Evolutionary conservation across 2,888 invertebrate genomes (phyloP).

Genomic region (Erebia aethiops): DNA sequence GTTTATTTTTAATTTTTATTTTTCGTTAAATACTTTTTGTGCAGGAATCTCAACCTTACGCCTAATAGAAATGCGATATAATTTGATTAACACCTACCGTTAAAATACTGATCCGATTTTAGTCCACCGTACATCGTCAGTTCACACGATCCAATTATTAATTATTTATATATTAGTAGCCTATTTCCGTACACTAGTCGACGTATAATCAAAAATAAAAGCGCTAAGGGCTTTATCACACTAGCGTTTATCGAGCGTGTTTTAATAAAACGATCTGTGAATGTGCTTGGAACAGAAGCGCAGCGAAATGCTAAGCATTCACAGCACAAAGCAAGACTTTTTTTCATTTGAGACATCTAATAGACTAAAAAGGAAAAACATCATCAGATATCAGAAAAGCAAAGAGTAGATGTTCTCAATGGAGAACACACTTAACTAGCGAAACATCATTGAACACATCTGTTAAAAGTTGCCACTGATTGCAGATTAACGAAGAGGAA

Average conservation of each 20-base stretch:
- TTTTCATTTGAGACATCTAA: no score
- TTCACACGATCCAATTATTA: conserved; percentile 18
- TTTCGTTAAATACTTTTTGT: conserved; percentile 73
- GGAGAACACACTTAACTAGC: no score
- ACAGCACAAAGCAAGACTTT: no score
- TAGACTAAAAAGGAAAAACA: no score
- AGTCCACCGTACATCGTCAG: conserved; percentile 25
- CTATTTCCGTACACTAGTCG: conserved; percentile 34
- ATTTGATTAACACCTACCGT: conserved; percentile 50
- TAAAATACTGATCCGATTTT: conserved; percentile 62
- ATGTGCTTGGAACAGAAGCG: no score
- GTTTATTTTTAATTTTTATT: conserved; percentile 34
- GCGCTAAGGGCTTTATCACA: no score
- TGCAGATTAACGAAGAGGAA: no score
- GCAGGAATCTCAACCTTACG: conserved; percentile 64
- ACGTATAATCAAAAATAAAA: conserved; percentile 23
- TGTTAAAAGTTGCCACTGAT: no score
- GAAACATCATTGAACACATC: no score
- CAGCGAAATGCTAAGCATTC: no score
- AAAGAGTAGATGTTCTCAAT: no score
- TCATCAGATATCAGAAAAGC: no score
- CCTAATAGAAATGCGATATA: conserved; percentile 60
- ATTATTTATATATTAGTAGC: background rate
- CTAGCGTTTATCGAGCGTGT: background rate
- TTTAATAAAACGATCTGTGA: background rate